A percentile compares a stretch with the other conserved stretches of the same genome.
These are phyloP conservation scores for Lutjanus argentimaculatus DNA, from an alignment of 2,797 vertebrate species.

Conservation along the genomic window DNA sequence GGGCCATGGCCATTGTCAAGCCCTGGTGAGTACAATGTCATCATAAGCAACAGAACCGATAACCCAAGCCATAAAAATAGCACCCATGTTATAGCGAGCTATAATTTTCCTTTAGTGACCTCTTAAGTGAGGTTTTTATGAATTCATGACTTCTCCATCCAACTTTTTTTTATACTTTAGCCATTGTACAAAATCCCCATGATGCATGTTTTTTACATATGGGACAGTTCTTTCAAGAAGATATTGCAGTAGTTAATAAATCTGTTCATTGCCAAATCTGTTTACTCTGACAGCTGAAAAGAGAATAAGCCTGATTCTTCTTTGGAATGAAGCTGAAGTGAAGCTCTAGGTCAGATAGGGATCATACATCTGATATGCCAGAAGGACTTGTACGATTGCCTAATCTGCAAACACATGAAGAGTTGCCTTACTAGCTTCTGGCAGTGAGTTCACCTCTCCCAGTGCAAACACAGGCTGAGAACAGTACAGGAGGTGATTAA, in stretches of 20 bases:
- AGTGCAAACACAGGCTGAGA: constrained; percentile 30
- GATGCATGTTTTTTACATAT: neutral
- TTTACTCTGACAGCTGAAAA: neutral
- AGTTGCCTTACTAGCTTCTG: constrained; percentile 7
- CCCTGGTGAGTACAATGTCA: neutral
- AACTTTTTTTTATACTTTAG: no score
- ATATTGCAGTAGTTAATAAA: neutral
- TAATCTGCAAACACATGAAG: constrained; percentile 25
- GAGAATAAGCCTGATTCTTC: constrained; percentile 4
- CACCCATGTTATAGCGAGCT: neutral
- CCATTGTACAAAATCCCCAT: neutral
- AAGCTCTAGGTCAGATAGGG: constrained; percentile 17
- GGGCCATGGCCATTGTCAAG: no score
- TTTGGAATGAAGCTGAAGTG: constrained; percentile 10
- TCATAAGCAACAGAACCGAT: neutral
- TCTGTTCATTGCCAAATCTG: neutral
- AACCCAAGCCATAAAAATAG: neutral
- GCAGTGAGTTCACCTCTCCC: constrained; percentile 36
- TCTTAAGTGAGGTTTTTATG: neutral
- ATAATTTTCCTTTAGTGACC: neutral
- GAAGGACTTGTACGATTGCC: constrained; percentile 23
- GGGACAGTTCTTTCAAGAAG: neutral
- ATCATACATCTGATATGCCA: constrained; percentile 12
- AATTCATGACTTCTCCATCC: neutral
- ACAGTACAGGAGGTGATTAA: constrained; percentile 46